phyloP scores from a whole-genome alignment of 1,140 invertebrate species.

The Leptopilina boulardi region DNA sequence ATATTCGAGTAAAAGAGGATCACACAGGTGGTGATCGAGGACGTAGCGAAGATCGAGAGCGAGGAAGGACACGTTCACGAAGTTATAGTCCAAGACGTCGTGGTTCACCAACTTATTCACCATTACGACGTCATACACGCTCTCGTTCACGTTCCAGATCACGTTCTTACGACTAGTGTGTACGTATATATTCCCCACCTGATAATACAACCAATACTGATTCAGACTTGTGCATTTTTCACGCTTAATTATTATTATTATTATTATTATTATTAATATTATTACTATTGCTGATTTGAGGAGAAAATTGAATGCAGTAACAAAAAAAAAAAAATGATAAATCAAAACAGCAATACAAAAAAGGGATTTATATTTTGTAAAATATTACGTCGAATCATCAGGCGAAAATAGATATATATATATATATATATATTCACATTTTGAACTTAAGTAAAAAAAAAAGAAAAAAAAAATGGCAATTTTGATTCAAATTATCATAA shows the following conservation, averaged over 20 bases:
- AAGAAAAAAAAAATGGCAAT: background rate
- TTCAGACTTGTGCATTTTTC: slow-evolving; percentile 3
- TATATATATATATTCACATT: background rate
- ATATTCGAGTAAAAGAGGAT: slow-evolving; percentile 97
- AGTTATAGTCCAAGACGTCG: slow-evolving; percentile 90
- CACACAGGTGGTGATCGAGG: slow-evolving; percentile 84
- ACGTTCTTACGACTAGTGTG: slow-evolving; percentile 76
- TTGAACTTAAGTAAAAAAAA: background rate
- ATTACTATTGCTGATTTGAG: slow-evolving; percentile 33
- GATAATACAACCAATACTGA: slow-evolving; percentile 51
- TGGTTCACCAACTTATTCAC: slow-evolving; percentile 90
- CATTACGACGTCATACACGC: slow-evolving; percentile 88
- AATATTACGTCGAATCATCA: slow-evolving; percentile 13
- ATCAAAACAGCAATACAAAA: slow-evolving; percentile 22
- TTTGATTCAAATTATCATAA: background rate
- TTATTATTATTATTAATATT: no score
- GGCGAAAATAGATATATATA: background rate
- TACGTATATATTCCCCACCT: slow-evolving; percentile 70
- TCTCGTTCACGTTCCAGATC: slow-evolving; percentile 84
- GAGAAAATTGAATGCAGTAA: background rate
- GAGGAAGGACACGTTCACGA: slow-evolving; percentile 81
- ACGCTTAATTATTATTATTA: slow-evolving; percentile 29
- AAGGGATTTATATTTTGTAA: slow-evolving; percentile 20
- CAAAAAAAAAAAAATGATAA: background rate
- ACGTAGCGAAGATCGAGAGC: slow-evolving; percentile 79